These are phyloP conservation scores for Heterodera carotae DNA, from an alignment of 1,140 invertebrate species.

Conservation along the genomic window DNA sequence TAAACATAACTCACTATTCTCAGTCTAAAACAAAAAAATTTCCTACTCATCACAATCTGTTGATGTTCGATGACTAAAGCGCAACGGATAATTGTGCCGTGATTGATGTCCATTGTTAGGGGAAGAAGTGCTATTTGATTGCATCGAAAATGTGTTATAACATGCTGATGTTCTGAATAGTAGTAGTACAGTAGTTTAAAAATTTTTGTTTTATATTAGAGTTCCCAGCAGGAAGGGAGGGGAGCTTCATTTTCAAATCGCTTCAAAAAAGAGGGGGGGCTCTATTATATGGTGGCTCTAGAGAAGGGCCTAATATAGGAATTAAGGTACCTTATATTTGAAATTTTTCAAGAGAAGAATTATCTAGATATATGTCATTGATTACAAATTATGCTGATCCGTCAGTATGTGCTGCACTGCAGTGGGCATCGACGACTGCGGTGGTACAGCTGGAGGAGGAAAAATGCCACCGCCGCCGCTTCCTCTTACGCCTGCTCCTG, in stretches of 20 bases:
- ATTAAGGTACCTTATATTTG: too few species aligned
- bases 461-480: slow-evolving; percentile 14
- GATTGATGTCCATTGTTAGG: not conserved
- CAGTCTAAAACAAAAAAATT: not conserved
- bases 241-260: too few species aligned
- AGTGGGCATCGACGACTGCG: not conserved
- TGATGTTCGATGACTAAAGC: not conserved
- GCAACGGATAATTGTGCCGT: slow-evolving; percentile 13
- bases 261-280: too few species aligned
- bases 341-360: too few species aligned
- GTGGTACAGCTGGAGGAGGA: not conserved
- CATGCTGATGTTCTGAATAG: too few species aligned
- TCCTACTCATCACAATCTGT: not conserved
- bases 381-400: not conserved
- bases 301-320: too few species aligned
- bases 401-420: not conserved
- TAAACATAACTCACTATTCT: too few species aligned
- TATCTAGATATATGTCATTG: too few species aligned
- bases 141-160: not conserved
- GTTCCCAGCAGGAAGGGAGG: too few species aligned
- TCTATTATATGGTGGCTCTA: too few species aligned
- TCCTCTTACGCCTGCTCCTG: slow-evolving; percentile 5
- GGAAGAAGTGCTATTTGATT: not conserved
- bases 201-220: too few species aligned
- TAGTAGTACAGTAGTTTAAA: too few species aligned